These are phyloP conservation scores for Laspeyria flexula DNA, from an alignment of 2,888 invertebrate species.

Conservation along the genomic window DNA sequence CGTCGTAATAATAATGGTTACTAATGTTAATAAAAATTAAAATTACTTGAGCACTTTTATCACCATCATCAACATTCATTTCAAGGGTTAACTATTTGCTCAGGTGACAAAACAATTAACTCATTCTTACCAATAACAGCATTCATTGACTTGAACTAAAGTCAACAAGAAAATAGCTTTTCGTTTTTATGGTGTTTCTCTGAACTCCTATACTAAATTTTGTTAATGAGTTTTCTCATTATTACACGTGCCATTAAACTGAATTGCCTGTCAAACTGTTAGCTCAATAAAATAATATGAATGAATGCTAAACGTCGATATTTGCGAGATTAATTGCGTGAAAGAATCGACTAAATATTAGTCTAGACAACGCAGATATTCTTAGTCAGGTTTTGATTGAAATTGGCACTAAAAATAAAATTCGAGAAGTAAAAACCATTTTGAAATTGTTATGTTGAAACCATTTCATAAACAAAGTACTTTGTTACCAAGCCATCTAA, in stretches of 20 bases:
- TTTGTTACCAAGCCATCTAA: not conserved
- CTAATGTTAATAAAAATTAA: too few species aligned
- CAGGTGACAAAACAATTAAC: too few species aligned
- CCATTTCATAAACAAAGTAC: not conserved
- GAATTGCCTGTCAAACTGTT: constrained; percentile 35
- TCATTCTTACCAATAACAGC: too few species aligned
- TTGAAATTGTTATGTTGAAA: not conserved
- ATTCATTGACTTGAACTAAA: too few species aligned
- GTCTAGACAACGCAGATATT: not conserved
- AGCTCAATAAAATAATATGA: constrained; percentile 40
- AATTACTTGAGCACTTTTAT: too few species aligned
- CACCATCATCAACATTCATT: too few species aligned
- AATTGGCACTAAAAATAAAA: not conserved
- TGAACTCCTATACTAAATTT: constrained; percentile 11
- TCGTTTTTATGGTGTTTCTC: not conserved
- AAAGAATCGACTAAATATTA: constrained; percentile 11
- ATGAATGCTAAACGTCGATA: constrained; percentile 16
- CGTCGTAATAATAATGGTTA: too few species aligned
- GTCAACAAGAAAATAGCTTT: too few species aligned
- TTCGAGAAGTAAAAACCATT: not conserved
- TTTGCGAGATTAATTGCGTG: constrained; percentile 19
- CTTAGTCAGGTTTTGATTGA: not conserved
- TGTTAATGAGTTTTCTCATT: constrained; percentile 28
- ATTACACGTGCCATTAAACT: constrained; percentile 28
- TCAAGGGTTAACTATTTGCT: too few species aligned